These are phyloP conservation scores for Pseudococcus jackbeardsleyi DNA, from an alignment of 2,888 invertebrate species.

Conservation along the genomic window DNA sequence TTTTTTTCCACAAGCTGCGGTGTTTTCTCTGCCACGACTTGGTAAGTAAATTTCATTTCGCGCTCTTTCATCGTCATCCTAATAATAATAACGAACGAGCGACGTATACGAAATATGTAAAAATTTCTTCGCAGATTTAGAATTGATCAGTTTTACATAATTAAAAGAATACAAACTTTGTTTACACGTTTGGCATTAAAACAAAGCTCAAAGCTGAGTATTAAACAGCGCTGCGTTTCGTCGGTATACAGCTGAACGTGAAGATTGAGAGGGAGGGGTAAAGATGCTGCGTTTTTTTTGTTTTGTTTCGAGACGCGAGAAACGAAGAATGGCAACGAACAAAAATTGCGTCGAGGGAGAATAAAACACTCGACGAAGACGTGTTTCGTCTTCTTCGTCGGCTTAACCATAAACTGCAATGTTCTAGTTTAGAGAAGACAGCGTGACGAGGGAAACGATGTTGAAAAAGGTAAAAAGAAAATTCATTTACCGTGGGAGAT, in stretches of 20 bases:
- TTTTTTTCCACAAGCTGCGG: background rate
- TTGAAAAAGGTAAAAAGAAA: too few species aligned
- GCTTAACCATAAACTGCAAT: background rate
- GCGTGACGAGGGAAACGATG: too few species aligned
- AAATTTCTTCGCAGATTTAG: conserved; percentile 17
- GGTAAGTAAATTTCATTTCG: conserved; percentile 1
- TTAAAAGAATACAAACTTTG: conserved; percentile 36
- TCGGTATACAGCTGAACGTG: background rate
- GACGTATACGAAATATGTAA: conserved; percentile 9
- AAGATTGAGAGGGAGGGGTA: background rate
- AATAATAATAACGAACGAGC: background rate
- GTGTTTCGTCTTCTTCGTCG: background rate
- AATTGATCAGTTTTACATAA: conserved; percentile 40
- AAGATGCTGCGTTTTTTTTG: background rate
- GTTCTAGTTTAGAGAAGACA: background rate
- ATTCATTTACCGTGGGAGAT: too few species aligned
- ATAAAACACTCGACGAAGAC: conserved; percentile 4
- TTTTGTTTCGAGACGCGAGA: background rate
- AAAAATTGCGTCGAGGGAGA: conserved; percentile 33
- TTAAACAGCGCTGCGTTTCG: background rate
- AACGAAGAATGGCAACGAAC: background rate
- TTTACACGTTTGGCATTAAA: background rate
- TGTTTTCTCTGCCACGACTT: too few species aligned
- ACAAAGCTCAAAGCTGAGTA: background rate
- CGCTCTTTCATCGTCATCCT: background rate